A percentile compares a stretch with the other conserved stretches of the same genome.
Conservation (phyloP, 2,888 invertebrate species). For the Cataglyphis cursor region DNA sequence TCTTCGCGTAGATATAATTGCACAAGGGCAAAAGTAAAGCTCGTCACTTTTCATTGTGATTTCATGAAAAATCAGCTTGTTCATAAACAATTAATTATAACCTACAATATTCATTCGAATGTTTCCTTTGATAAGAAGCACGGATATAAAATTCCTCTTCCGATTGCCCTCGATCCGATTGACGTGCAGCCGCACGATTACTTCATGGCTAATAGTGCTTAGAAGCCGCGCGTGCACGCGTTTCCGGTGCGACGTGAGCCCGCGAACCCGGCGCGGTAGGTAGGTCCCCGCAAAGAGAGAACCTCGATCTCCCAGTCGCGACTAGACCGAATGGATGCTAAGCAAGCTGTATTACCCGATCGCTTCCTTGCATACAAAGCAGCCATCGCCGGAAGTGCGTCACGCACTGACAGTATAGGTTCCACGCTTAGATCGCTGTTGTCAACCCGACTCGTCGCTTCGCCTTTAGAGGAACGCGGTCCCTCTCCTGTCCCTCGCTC, state of each 20-base stretch:
- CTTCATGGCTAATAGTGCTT: slow-evolving; percentile 56
- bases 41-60: background rate
- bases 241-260: slow-evolving; percentile 71
- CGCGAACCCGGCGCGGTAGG: slow-evolving; percentile 76
- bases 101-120: background rate
- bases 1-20: background rate
- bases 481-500: background rate
- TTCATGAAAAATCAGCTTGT: background rate
- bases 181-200: slow-evolving; percentile 60
- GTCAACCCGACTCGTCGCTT: slow-evolving; percentile 43
- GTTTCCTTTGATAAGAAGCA: background rate
- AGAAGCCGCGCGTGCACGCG: slow-evolving; percentile 19
- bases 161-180: background rate
- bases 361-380: slow-evolving; percentile 86
- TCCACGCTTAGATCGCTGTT: slow-evolving; percentile 74
- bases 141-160: background rate
- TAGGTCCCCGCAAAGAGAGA: slow-evolving; percentile 69
- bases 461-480: slow-evolving; percentile 48
- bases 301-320: slow-evolving; percentile 69
- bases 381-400: slow-evolving; percentile 85
- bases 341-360: slow-evolving; percentile 86
- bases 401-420: slow-evolving; percentile 76
- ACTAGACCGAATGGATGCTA: slow-evolving; percentile 84
- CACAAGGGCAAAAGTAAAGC: background rate
- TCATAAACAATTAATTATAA: background rate